A percentile compares a stretch with the other conserved stretches of the same genome.
phyloP scores from a whole-genome alignment of 2,797 vertebrate genomes.

The Labroides dimidiatus region DNA sequence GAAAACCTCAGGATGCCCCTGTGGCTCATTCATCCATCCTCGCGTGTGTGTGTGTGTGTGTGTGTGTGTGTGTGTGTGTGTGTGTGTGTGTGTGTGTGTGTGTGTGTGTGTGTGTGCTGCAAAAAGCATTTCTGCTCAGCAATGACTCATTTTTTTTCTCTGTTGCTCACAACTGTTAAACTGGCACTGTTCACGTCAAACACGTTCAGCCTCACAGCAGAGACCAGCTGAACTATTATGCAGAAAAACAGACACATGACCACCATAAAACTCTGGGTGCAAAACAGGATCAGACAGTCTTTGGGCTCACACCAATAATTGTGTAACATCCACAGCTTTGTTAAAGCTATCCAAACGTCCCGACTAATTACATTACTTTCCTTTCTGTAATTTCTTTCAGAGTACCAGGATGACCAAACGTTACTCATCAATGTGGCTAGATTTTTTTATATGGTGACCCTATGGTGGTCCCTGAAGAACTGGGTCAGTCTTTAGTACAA shows the following conservation, averaged over 20 bases:
- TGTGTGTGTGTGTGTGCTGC: background rate
- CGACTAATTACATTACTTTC: too few species aligned
- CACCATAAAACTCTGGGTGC: background rate
- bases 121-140: conserved; percentile 20
- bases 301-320: background rate
- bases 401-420: too few species aligned
- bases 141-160: conserved; percentile 39
- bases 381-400: too few species aligned
- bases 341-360: too few species aligned
- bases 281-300: background rate
- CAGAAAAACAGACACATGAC: conserved; percentile 4
- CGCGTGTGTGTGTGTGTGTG: conserved; percentile 1
- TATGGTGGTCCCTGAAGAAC: too few species aligned
- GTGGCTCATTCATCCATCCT: conserved; percentile 28
- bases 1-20: conserved; percentile 24
- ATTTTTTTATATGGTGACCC: background rate
- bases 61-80: background rate
- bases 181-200: conserved; percentile 17
- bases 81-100: background rate
- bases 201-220: conserved; percentile 13
- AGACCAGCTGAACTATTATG: conserved; percentile 1
- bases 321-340: too few species aligned
- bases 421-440: too few species aligned
- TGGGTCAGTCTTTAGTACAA: too few species aligned
- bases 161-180: conserved; percentile 25